Base-by-base conservation (phyloP, 2,888 invertebrate genomes). In the Megalurothrips usitatus region DNA sequence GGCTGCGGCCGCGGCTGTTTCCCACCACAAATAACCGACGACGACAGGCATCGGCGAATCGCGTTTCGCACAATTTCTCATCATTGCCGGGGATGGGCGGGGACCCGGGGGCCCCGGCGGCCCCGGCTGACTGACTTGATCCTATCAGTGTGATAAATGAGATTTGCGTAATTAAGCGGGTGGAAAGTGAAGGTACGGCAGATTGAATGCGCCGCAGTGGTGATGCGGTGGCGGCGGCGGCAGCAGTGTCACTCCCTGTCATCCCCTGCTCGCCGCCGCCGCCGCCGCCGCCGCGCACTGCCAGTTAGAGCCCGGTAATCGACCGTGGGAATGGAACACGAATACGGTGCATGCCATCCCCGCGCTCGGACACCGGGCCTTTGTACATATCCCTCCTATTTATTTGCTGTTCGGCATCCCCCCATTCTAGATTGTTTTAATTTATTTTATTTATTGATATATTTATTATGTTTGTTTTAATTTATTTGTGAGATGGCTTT, bases 361-460 rank as follows among this genome's bases (percentile, higher is more conserved):
- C 68, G 68, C 68, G 68, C 68, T 75, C 68, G 68, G 68, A 75
- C 68, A 75, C 68, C 68, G 68, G 68, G 68, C 68, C 23, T 75
- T 75, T 75, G 68, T 75, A 75, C 68, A 75, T 26, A 23, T 12
- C 26, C 23, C 23, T 26, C 26, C 68, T 26, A 43, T 43, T 43
- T 43, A 43, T 43, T 52, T 43, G 34, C 34, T 6, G 34, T 43
- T 43, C 6, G 34, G 34, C 34, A 43, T 43, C 6, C 34, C 34
- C 34, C 3, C n/a, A n/a, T 68, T 11, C 68, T 9, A 75, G 23
- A 11, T n/a, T 75, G n/a, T 23, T 23, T 75, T 75, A 12, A 26
- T 75, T 23, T 75, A 75, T 26, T 26, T 26, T 75, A 26, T 75
- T 26, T 75, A 26, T 26, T 26, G 23, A 11, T 11, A 1, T 26